A percentile compares a stretch with the other conserved stretches of the same genome.
Conservation (phyloP, 2,797 vertebrate genomes). For the Galago senegalensis region DNA sequence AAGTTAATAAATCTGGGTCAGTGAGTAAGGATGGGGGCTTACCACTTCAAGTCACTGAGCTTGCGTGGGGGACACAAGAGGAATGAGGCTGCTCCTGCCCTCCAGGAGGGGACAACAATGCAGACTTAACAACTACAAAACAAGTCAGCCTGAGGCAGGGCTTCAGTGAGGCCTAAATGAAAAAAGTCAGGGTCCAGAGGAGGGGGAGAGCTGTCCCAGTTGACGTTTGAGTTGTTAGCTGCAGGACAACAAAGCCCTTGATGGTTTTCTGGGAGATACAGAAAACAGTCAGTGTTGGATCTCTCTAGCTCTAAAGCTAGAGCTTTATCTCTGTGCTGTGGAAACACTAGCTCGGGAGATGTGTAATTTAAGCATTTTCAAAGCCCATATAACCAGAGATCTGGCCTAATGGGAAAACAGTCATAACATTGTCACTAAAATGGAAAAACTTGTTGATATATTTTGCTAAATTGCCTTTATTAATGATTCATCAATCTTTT, state of each 20-base stretch:
- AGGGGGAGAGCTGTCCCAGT: background rate
- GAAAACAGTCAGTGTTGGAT: background rate
- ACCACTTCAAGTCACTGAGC: background rate
- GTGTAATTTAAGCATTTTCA: constrained; percentile 59
- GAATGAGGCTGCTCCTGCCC: background rate
- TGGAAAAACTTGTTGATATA: constrained; percentile 69
- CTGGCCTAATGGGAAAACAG: constrained; percentile 65
- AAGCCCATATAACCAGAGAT: constrained; percentile 47
- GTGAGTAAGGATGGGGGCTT: too few relatives aligned
- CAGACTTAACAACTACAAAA: background rate
- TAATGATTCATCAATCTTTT: constrained; percentile 74
- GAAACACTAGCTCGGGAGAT: background rate
- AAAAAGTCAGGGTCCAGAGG: background rate
- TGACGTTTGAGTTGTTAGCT: background rate
- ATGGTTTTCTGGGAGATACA: background rate
- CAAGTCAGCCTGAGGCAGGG: background rate
- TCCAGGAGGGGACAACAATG: background rate
- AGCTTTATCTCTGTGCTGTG: background rate
- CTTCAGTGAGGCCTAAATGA: background rate
- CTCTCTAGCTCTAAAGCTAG: background rate
- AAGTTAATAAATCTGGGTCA: constrained; percentile 10
- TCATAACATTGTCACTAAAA: constrained; percentile 68
- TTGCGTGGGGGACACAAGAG: background rate
- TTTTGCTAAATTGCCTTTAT: constrained; percentile 78
- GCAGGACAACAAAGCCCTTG: background rate